Conservation (phyloP, 2,797 vertebrate species). For the Bovichtus diacanthus region DNA sequence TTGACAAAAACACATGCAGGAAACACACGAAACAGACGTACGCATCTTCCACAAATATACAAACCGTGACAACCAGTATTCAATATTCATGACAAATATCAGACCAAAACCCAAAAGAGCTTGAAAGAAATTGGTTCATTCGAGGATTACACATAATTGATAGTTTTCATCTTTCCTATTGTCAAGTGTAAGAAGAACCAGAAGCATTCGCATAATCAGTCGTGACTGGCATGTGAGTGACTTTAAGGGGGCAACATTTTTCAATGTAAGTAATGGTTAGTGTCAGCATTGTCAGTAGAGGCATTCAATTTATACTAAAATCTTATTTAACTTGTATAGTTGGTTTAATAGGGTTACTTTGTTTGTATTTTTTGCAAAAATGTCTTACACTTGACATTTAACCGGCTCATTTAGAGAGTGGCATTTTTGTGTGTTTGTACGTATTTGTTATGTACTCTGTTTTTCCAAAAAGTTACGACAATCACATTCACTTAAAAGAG, state of each 20-base stretch:
- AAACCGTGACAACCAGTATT: constrained; percentile 11
- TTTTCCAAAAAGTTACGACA: too few species aligned
- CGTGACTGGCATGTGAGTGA: neutral
- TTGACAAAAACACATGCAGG: constrained; percentile 17
- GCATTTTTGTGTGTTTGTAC: neutral
- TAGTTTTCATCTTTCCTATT: too few species aligned
- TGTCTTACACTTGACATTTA: neutral
- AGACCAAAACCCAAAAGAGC: constrained; percentile 6
- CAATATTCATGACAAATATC: constrained; percentile 36
- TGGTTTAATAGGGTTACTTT: too few species aligned
- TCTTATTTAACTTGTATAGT: neutral
- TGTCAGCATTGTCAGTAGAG: neutral
- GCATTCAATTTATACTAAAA: neutral
- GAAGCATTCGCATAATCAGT: neutral
- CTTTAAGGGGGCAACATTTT: neutral
- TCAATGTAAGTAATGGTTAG: neutral
- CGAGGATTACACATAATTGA: neutral
- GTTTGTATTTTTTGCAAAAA: too few species aligned
- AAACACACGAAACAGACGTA: constrained; percentile 13
- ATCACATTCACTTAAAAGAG: neutral
- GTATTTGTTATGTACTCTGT: neutral
- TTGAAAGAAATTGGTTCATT: neutral
- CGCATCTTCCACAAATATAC: constrained; percentile 25
- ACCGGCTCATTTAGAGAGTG: neutral
- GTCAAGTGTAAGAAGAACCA: neutral